Evolutionary conservation across 1,140 invertebrate species (phyloP).

Genomic region (Gryon sp.): DNA sequence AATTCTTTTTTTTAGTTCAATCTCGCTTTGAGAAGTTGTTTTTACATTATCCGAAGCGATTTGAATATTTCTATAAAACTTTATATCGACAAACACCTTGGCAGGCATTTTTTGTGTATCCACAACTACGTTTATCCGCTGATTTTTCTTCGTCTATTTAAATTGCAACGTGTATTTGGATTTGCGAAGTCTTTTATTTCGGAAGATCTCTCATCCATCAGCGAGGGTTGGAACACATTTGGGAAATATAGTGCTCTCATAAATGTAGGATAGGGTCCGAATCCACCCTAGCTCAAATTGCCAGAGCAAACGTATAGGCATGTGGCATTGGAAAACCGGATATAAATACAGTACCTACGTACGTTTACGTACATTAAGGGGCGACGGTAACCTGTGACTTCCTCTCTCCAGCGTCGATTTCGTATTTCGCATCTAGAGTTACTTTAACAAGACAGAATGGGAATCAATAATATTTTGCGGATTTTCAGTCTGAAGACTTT

Average conservation of each 20-base stretch:
- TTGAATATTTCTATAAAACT: no score
- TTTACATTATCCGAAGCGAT: no score
- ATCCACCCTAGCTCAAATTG: slow-evolving; percentile 55
- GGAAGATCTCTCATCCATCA: slow-evolving; percentile 52
- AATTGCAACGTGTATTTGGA: slow-evolving; percentile 43
- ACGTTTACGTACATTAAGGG: slow-evolving; percentile 61
- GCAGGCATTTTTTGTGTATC: slow-evolving; percentile 37
- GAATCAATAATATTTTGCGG: slow-evolving; percentile 35
- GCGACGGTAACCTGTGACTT: slow-evolving; percentile 46
- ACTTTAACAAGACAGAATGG: slow-evolving; percentile 1
- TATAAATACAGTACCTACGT: slow-evolving; percentile 62
- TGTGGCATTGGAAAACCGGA: slow-evolving; percentile 60
- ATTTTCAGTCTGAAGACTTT: no score
- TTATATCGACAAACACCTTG: slow-evolving; percentile 33
- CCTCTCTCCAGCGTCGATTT: no score
- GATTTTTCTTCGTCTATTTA: slow-evolving; percentile 42
- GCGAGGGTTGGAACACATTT: slow-evolving; percentile 58
- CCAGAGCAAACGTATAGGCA: slow-evolving; percentile 54
- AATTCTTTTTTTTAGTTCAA: no score
- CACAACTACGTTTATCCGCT: slow-evolving; percentile 57
- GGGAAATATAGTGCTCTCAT: slow-evolving; percentile 61
- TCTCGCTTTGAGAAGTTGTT: no score
- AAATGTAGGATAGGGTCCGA: slow-evolving; percentile 64
- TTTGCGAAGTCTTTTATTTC: slow-evolving; percentile 60
- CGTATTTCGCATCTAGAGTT: slow-evolving; percentile 46